phyloP scores from a whole-genome alignment of 2,113 vertebrate species.

The Hippocampus abdominalis region DNA sequence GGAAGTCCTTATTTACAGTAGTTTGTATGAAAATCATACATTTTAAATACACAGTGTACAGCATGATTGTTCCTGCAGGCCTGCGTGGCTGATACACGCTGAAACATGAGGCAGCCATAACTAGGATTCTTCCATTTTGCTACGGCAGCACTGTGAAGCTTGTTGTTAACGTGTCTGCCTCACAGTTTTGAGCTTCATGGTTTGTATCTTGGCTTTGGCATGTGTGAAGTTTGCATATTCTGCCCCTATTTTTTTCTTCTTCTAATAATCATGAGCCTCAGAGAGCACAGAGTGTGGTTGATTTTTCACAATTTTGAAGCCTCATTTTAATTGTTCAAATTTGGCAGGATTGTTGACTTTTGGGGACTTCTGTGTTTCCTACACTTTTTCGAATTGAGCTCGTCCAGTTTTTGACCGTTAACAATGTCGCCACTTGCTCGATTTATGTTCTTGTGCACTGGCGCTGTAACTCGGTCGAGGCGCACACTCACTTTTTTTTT shows the following conservation, averaged over 20 bases:
- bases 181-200: too few relatives aligned
- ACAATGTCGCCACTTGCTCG: neutral
- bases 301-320: too few relatives aligned
- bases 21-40: conserved; percentile 44
- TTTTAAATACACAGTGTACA: neutral
- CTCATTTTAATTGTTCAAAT: too few relatives aligned
- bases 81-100: neutral
- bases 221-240: too few relatives aligned
- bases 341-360: too few relatives aligned
- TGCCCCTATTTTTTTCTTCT: too few relatives aligned
- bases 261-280: too few relatives aligned
- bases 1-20: conserved; percentile 37
- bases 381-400: neutral
- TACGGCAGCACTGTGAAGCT: neutral
- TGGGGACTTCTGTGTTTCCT: neutral
- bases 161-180: neutral
- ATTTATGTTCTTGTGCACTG: neutral
- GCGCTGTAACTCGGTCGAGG: neutral
- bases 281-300: too few relatives aligned
- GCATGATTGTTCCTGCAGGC: neutral
- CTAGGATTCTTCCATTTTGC: neutral
- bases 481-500: neutral
- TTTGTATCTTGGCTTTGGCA: too few relatives aligned
- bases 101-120: neutral
- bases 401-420: neutral